phyloP scores from a whole-genome alignment of 2,113 vertebrate genomes.

The Corythaixoides concolor region DNA sequence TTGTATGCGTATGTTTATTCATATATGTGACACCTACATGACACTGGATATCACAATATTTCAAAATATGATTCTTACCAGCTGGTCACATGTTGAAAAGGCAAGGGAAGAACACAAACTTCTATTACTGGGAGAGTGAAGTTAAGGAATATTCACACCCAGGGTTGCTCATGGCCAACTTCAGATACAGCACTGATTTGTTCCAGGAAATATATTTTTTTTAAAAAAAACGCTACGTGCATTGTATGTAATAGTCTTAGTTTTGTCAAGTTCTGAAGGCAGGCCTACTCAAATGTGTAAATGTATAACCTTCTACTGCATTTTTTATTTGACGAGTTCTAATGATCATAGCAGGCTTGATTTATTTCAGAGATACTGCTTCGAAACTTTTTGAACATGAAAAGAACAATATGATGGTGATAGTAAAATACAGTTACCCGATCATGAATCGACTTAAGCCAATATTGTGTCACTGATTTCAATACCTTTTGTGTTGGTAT shows the following conservation, averaged over 20 bases:
- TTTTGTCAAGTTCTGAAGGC: background rate
- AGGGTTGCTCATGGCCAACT: background rate
- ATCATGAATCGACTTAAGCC: background rate
- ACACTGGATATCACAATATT: background rate
- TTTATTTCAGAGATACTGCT: background rate
- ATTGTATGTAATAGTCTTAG: background rate
- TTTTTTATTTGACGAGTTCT: background rate
- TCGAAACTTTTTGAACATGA: background rate
- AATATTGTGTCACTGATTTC: background rate
- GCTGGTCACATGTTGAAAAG: background rate
- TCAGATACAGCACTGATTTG: background rate
- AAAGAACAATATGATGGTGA: background rate
- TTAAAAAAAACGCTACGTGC: background rate
- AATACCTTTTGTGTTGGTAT: background rate
- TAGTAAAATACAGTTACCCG: background rate
- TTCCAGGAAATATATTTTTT: background rate
- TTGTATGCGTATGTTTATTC: background rate
- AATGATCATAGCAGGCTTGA: background rate
- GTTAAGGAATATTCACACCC: background rate
- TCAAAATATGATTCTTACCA: background rate
- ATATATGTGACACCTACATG: background rate
- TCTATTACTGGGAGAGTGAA: background rate
- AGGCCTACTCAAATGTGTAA: background rate
- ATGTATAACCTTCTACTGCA: background rate
- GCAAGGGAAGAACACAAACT: background rate